A percentile compares a stretch with the other conserved stretches of the same genome.
phyloP scores from a whole-genome alignment of 2,113 vertebrate genomes.

The Ciconia maguari region DNA sequence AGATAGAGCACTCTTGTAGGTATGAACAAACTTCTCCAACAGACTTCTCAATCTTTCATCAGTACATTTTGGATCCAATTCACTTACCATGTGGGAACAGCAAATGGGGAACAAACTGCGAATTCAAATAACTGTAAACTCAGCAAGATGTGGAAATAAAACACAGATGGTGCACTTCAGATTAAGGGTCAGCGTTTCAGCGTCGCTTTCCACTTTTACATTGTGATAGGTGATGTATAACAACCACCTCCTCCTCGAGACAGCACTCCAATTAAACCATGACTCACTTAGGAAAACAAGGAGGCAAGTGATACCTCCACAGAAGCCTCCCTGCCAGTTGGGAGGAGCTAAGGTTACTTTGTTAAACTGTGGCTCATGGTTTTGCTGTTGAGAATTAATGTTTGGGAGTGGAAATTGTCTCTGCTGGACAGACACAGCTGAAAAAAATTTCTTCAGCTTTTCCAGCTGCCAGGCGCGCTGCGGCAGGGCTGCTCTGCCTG shows the following conservation, averaged over 20 bases:
- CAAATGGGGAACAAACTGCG: slow-evolving; percentile 67
- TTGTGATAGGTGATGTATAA: slow-evolving; percentile 31
- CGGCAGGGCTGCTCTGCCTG: background rate
- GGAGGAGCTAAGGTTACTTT: background rate
- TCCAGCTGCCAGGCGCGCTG: background rate
- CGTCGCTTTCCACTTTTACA: slow-evolving; percentile 34
- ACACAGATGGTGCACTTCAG: slow-evolving; percentile 61
- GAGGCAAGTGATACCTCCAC: background rate
- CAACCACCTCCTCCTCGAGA: slow-evolving; percentile 19
- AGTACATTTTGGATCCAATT: slow-evolving; percentile 50
- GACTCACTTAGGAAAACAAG: slow-evolving; percentile 45
- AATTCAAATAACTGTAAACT: slow-evolving; percentile 65
- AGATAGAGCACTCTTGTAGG: slow-evolving; percentile 5
- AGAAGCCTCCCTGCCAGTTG: background rate
- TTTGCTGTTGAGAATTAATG: background rate
- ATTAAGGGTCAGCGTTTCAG: slow-evolving; percentile 27
- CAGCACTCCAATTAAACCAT: background rate
- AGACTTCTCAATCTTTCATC: slow-evolving; percentile 54
- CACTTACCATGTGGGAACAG: slow-evolving; percentile 65
- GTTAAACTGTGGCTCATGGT: fast-evolving
- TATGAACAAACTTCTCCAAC: slow-evolving; percentile 42
- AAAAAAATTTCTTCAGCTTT: background rate
- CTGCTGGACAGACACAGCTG: background rate
- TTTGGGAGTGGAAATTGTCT: background rate
- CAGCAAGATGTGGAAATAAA: slow-evolving; percentile 67